Evolutionary conservation across 1,140 invertebrate species (phyloP).

Genomic region (Lineus longissimus): DNA sequence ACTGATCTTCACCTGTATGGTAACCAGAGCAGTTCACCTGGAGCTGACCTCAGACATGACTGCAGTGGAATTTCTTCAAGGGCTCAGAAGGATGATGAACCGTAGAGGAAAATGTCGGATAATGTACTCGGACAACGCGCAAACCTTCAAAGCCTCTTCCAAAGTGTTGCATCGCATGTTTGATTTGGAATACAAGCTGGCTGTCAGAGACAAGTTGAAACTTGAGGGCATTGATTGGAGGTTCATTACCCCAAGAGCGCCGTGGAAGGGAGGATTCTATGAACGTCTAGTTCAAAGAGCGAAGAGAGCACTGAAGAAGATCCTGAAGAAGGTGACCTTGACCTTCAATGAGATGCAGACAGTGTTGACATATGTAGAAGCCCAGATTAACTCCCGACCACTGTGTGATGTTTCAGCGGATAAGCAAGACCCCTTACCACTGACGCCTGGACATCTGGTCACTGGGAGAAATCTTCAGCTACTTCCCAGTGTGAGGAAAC

Average conservation of each 20-base stretch:
- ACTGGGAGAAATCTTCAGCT: not conserved
- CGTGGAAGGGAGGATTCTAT: not conserved
- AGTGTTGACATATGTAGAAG: not conserved
- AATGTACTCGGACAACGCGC: no score
- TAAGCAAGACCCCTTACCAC: not conserved
- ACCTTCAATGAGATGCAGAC: not conserved
- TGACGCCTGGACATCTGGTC: not conserved
- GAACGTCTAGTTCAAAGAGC: not conserved
- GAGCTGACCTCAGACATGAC: not conserved
- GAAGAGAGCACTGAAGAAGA: not conserved
- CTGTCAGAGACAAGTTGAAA: not conserved
- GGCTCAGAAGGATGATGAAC: not conserved
- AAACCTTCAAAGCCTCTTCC: not conserved
- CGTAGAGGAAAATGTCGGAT: not conserved
- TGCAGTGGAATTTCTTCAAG: not conserved
- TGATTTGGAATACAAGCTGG: not conserved
- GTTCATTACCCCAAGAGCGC: not conserved
- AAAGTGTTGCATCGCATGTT: constrained; percentile 1
- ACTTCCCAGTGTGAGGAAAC: not conserved
- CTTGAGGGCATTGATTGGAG: not conserved
- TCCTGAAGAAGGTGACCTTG: not conserved
- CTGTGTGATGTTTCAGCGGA: not conserved
- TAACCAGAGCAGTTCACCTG: not conserved
- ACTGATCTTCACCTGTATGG: not conserved
- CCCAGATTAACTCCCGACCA: not conserved